Conservation (phyloP, 1,140 invertebrate genomes). For the Drosophila auraria region DNA sequence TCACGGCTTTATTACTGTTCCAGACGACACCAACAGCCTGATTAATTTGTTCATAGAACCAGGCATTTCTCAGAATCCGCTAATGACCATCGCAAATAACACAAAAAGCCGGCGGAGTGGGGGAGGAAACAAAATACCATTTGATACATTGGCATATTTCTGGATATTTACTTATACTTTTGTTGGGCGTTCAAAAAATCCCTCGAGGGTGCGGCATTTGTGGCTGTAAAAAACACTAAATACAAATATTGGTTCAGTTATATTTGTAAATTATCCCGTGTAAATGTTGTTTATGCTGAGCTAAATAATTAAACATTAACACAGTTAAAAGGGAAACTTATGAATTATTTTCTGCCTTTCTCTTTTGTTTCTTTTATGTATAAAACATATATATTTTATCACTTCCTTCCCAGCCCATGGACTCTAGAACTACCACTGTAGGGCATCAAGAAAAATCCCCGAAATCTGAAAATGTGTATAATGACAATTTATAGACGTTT, state of each 20-base stretch:
- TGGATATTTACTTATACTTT: neutral
- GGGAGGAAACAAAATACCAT: conserved; percentile 1
- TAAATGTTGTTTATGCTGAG: no score
- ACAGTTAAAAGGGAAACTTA: no score
- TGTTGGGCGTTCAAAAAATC: neutral
- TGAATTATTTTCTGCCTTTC: no score
- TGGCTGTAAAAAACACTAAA: neutral
- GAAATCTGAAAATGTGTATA: conserved; percentile 29
- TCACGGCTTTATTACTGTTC: no score
- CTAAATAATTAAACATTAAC: no score
- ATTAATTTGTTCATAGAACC: conserved; percentile 31
- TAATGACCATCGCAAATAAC: conserved; percentile 35
- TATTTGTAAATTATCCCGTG: no score
- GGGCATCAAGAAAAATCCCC: conserved; percentile 41
- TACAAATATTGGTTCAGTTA: neutral
- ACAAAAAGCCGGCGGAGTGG: neutral
- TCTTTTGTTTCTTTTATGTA: no score
- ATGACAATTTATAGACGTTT: conserved; percentile 42
- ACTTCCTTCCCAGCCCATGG: neutral
- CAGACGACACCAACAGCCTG: no score
- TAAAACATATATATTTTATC: no score
- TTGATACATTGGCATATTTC: conserved; percentile 19
- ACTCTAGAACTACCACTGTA: conserved; percentile 9
- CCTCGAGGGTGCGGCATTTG: neutral
- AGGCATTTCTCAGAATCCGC: conserved; percentile 20